Base-by-base conservation (phyloP, 1,140 invertebrate genomes). In the Himalopsyche phryganea region DNA sequence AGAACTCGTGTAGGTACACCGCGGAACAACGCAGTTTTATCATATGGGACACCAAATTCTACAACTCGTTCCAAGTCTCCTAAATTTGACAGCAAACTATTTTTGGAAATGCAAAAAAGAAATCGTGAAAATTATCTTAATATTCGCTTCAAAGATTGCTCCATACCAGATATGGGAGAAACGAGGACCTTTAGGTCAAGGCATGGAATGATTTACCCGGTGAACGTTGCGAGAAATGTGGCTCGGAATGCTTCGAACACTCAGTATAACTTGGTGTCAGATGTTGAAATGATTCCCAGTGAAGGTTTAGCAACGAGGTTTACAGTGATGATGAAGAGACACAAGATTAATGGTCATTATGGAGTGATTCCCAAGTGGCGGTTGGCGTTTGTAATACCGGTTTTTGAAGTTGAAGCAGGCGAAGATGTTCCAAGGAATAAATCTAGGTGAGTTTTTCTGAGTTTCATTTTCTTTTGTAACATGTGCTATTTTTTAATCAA, bases 271-370 rank as follows among this genome's bases (percentile, higher is more conserved):
- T 71, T 92, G 65, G 89, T 89, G 0, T 85, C 85, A 5, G 89
- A 91, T 69, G 84, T 90, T 54, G 87, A 91, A 69, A 75, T 91
- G 50, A 77, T 88, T 45, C 86, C 87, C 0, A 88, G 86, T 64
- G 72, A 80, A 28, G 77, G 78, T 58, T 69, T 89, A 48, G 84
- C 85, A 1, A 73, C 76, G 6, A 80, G 79, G 58, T 88, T 88
- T 63, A 66, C 83, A 3, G 67, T 77, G 53, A 85, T 87, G 83
- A 67, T 86, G 0, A 69, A 72, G 51, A 66, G 63, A 2, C 67
- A 71, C 32, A 58, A 63, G 52, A 59, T 66, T 42, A 58, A 49
- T 33, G 53, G 53, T 0, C 50, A 64, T 10, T 52, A 59, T 28
- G 62, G 58, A 15, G 44, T 53, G 10, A 45, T 57, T 10, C 53